Evolutionary conservation across 35 echinoderm and acorn worm genomes (phyloP).

Genomic region (Ophioderma brevispina): DNA sequence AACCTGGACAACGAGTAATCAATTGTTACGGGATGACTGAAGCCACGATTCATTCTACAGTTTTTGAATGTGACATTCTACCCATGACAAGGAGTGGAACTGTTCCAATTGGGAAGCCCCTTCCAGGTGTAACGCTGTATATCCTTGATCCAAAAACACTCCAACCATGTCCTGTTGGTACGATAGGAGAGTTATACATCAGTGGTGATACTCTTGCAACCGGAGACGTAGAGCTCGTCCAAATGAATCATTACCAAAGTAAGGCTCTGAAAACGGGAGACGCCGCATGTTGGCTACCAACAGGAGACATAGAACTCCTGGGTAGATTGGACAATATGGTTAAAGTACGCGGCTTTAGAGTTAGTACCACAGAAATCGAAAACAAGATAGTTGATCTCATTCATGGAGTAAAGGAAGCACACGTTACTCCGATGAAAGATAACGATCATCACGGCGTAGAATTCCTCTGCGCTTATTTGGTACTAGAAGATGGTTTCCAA

Average conservation of each 20-base stretch:
- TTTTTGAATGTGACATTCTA: neutral
- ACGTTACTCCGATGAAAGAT: neutral
- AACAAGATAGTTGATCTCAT: neutral
- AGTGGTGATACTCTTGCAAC: neutral
- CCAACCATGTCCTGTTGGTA: neutral
- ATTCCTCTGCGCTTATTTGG: slow-evolving; percentile 14
- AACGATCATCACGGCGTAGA: neutral
- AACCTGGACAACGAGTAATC: neutral
- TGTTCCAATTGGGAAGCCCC: neutral
- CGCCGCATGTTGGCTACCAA: slow-evolving; percentile 13
- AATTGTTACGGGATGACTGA: slow-evolving; percentile 16
- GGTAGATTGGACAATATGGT: slow-evolving; percentile 29
- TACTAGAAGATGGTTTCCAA: neutral
- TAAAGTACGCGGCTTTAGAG: neutral
- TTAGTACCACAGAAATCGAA: neutral
- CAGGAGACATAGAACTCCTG: neutral
- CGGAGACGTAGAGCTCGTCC: neutral
- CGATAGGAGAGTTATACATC: neutral
- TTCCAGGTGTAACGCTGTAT: neutral
- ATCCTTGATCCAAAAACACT: neutral
- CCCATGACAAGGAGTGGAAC: neutral
- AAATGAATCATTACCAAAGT: neutral
- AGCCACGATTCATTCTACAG: slow-evolving; percentile 11
- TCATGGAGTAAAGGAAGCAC: neutral
- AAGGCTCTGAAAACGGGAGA: neutral